phyloP scores from a whole-genome alignment of 2,113 vertebrate species.

The Spilogale gracilis region DNA sequence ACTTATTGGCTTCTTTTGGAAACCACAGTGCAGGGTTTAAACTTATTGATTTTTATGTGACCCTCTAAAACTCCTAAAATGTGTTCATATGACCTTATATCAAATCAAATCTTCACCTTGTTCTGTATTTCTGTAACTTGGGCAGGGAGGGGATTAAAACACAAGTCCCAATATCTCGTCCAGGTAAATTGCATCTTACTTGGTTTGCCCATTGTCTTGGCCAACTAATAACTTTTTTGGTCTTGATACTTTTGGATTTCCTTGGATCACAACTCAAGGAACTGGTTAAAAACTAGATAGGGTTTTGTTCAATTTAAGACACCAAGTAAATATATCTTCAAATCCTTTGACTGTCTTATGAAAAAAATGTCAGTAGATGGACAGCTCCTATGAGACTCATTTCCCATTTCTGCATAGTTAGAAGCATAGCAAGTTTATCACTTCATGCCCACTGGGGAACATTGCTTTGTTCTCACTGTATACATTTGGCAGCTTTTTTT shows the following conservation, averaged over 20 bases:
- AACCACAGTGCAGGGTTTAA: not conserved
- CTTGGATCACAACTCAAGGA: not conserved
- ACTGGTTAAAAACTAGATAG: not conserved
- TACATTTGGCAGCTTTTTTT: not conserved
- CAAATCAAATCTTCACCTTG: not conserved
- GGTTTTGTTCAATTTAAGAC: not conserved
- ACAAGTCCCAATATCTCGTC: not conserved
- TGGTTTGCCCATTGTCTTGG: not conserved
- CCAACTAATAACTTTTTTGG: not conserved
- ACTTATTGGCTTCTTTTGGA: not conserved
- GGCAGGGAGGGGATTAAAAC: not conserved
- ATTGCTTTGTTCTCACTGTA: not conserved
- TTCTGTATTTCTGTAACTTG: not conserved
- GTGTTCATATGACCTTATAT: not conserved
- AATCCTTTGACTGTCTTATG: not conserved
- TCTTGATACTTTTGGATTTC: not conserved
- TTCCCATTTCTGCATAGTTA: not conserved
- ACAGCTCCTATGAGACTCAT: not conserved
- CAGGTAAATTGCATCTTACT: not conserved
- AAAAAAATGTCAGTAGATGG: no score
- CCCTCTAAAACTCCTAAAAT: not conserved
- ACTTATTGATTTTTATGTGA: not conserved
- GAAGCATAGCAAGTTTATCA: accelerated
- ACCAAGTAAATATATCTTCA: not conserved
- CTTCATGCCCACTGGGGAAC: not conserved